Conservation (phyloP, 2,888 invertebrate genomes). For the Lasioglossum zephyrum region DNA sequence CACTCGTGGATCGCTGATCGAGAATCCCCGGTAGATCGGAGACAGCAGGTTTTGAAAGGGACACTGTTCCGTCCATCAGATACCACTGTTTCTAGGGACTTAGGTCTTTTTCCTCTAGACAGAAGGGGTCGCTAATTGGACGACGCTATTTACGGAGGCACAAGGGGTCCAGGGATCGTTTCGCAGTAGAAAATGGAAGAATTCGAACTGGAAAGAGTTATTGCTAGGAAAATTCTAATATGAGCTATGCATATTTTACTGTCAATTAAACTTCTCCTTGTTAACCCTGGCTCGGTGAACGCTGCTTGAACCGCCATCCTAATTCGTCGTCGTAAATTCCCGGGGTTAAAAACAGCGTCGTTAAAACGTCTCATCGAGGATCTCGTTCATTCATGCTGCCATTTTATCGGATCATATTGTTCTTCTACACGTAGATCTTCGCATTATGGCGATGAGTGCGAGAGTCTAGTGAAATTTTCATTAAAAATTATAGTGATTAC, state of each 20-base stretch:
- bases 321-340: neutral
- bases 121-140: neutral
- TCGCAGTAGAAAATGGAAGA: neutral
- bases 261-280: neutral
- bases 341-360: neutral
- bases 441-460: too few species aligned
- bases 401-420: neutral
- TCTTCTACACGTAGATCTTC: neutral
- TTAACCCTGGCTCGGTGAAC: neutral
- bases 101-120: neutral
- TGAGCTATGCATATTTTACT: neutral
- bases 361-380: neutral
- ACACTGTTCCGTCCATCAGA: constrained; percentile 10
- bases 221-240: neutral
- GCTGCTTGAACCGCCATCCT: neutral
- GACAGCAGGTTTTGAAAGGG: neutral
- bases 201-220: neutral
- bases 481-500: neutral
- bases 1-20: neutral
- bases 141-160: neutral
- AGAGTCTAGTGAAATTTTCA: neutral
- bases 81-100: neutral
- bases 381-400: neutral
- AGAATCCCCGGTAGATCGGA: neutral
- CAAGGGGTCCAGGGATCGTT: neutral